Percentiles rank a stretch among this genome's conserved stretches.
These are phyloP conservation scores for Scaptomyza cyrtandrae DNA, from an alignment of 2,888 invertebrate species.

Conservation along the genomic window DNA sequence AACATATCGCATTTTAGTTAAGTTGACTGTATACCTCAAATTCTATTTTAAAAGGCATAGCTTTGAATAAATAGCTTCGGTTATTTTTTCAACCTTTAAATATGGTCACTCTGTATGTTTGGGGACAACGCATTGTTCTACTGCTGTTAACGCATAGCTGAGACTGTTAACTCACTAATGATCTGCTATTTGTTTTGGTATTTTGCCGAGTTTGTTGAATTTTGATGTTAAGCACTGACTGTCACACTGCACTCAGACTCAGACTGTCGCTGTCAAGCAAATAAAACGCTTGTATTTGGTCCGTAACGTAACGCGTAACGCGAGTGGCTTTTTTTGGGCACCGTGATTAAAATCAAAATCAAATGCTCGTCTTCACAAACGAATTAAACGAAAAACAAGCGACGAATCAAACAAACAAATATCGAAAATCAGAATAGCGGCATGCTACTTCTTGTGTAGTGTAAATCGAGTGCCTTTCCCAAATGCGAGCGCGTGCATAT, in stretches of 20 bases:
- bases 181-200: slow-evolving; percentile 34
- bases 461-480: slow-evolving; percentile 60
- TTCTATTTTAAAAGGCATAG: no score
- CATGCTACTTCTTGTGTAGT: slow-evolving; percentile 38
- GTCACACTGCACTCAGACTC: slow-evolving; percentile 48
- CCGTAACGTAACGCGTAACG: slow-evolving; percentile 61
- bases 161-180: slow-evolving; percentile 13
- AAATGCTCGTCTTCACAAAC: slow-evolving; percentile 33
- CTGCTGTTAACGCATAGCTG: slow-evolving; percentile 17
- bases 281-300: slow-evolving; percentile 54
- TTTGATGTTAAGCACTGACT: slow-evolving; percentile 21
- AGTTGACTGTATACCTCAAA: no score
- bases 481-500: slow-evolving; percentile 73
- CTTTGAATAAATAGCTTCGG: background rate
- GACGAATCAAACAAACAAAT: slow-evolving; percentile 26
- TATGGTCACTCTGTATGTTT: slow-evolving; percentile 3
- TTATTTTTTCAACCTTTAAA: background rate
- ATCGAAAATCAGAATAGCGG: slow-evolving; percentile 24
- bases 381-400: slow-evolving; percentile 34
- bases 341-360: slow-evolving; percentile 44
- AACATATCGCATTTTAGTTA: no score
- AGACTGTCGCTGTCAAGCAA: slow-evolving; percentile 62
- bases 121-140: background rate
- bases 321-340: slow-evolving; percentile 53
- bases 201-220: slow-evolving; percentile 25